phyloP scores from a whole-genome alignment of 2,113 vertebrate genomes.

The Mus spicilegus region DNA sequence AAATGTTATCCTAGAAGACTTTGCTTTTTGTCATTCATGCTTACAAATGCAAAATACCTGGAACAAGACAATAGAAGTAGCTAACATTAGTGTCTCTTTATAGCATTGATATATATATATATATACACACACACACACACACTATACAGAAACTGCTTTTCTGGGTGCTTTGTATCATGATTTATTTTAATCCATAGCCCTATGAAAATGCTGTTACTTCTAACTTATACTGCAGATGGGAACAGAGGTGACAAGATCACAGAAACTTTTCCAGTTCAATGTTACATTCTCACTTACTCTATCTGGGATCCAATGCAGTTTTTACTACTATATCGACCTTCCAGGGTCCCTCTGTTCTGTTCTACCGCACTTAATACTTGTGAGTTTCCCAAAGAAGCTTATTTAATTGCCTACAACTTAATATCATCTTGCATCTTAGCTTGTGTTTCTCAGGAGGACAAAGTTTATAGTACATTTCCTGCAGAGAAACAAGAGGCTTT shows the following conservation, averaged over 20 bases:
- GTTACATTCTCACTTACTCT: not conserved
- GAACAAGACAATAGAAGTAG: not conserved
- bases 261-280: not conserved
- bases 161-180: not conserved
- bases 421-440: not conserved
- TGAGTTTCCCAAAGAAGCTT: not conserved
- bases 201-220: not conserved
- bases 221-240: not conserved
- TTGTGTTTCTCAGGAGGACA: not conserved
- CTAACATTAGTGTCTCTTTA: not conserved
- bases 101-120: not conserved
- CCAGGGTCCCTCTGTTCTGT: not conserved
- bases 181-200: not conserved
- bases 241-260: not conserved
- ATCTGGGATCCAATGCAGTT: rapidly evolving
- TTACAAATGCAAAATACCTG: not conserved
- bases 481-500: not conserved
- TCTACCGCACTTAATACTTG: not conserved
- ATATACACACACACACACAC: not conserved
- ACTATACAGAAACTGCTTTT: not conserved
- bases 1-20: not conserved
- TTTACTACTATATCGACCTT: rapidly evolving
- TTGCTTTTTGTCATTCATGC: not conserved
- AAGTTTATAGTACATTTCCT: not conserved
- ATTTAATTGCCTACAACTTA: not conserved